Percentiles rank a stretch among this genome's conserved stretches.
These are phyloP conservation scores for Eupithecia centaureata DNA, from an alignment of 2,888 invertebrate genomes.

Conservation along the genomic window DNA sequence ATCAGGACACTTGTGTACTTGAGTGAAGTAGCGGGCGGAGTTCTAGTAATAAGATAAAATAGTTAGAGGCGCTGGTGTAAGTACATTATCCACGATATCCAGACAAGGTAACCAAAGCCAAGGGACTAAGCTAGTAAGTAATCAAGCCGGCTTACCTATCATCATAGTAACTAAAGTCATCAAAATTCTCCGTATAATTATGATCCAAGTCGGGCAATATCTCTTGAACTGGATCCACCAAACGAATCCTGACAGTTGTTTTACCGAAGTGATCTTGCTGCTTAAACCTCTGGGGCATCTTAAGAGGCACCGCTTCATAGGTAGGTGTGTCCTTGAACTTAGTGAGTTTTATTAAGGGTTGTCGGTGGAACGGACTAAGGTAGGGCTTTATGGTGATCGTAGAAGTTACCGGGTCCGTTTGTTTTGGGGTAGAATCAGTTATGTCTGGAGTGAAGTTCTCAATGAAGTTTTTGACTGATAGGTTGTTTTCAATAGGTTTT, in stretches of 20 bases:
- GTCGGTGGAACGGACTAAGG: conserved; percentile 17
- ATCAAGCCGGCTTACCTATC: not conserved
- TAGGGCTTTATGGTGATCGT: conserved; percentile 51
- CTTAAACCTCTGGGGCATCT: conserved; percentile 64
- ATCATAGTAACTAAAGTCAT: conserved; percentile 42
- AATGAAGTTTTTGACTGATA: conserved; percentile 69
- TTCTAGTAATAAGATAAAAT: no score
- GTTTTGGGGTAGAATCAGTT: conserved; percentile 40
- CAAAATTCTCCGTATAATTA: conserved; percentile 37
- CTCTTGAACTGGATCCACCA: conserved; percentile 43
- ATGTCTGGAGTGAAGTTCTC: conserved; percentile 71
- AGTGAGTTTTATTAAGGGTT: conserved; percentile 58
- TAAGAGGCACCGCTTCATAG: conserved; percentile 39
- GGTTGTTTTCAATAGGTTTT: conserved; percentile 45
- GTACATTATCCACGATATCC: no score
- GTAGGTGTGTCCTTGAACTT: conserved; percentile 50
- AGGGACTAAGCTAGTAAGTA: not conserved
- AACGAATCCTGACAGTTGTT: conserved; percentile 50
- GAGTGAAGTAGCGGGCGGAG: no score
- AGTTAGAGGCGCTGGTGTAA: no score
- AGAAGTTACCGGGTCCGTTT: conserved; percentile 30
- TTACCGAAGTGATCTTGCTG: conserved; percentile 43
- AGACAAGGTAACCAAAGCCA: not conserved
- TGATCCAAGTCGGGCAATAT: conserved; percentile 21
- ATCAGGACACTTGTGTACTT: no score